A percentile compares a stretch with the other conserved stretches of the same genome.
These are phyloP conservation scores for Neelides folsomi DNA, from an alignment of 2,888 invertebrate genomes.

Conservation along the genomic window DNA sequence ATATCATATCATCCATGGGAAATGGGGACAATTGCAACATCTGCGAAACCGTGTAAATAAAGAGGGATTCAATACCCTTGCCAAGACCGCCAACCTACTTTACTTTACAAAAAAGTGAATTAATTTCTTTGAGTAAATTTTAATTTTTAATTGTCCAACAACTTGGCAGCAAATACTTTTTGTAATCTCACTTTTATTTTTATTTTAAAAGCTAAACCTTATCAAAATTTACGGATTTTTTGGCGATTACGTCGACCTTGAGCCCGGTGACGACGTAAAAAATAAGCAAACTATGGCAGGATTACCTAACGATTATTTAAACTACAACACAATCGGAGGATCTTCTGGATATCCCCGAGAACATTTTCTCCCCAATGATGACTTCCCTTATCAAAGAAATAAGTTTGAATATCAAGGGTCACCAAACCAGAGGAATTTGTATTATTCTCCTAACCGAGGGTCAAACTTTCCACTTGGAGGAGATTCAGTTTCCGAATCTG, in stretches of 20 bases:
- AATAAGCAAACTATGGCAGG: too few species aligned
- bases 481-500: not conserved
- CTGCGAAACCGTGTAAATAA: too few species aligned
- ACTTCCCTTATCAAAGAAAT: not conserved
- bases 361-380: not conserved
- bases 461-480: not conserved
- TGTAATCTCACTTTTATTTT: too few species aligned
- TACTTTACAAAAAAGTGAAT: too few species aligned
- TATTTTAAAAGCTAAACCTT: too few species aligned
- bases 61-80: too few species aligned
- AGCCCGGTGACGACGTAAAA: not conserved
- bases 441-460: not conserved
- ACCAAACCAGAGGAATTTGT: not conserved
- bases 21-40: too few species aligned
- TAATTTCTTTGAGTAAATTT: too few species aligned
- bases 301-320: not conserved
- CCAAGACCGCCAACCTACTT: too few species aligned
- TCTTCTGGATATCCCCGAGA: not conserved
- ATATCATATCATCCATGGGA: too few species aligned
- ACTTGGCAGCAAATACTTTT: too few species aligned
- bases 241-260: constrained; percentile 10
- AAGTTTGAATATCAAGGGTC: not conserved
- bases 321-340: not conserved
- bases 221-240: constrained; percentile 31
- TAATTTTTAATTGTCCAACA: too few species aligned